These are phyloP conservation scores for Cryptoblepharus egeriae DNA, from an alignment of 2,797 vertebrate species.

Conservation along the genomic window DNA sequence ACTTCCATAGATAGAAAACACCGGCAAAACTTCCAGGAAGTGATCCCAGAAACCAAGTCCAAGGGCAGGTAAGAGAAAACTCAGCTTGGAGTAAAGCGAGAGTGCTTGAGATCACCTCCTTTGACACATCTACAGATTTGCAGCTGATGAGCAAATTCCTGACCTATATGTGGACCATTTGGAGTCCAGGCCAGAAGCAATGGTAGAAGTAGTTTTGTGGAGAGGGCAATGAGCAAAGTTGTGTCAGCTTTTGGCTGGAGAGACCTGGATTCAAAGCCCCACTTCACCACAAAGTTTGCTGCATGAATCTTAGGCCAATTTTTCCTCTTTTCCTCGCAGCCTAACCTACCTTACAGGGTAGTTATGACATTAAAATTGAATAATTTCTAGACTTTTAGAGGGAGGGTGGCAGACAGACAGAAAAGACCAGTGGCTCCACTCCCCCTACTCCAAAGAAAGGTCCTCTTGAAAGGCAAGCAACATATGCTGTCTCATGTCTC, in stretches of 20 bases:
- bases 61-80: conserved; percentile 55
- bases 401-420: background rate
- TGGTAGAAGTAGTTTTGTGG: background rate
- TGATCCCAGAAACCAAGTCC: rapidly evolving
- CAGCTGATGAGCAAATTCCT: background rate
- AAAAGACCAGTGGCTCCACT: too few relatives aligned
- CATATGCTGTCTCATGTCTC: too few relatives aligned
- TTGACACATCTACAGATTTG: rapidly evolving
- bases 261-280: too few relatives aligned
- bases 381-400: background rate
- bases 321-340: background rate
- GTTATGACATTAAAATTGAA: background rate
- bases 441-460: too few relatives aligned
- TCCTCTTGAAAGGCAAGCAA: too few relatives aligned
- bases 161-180: background rate
- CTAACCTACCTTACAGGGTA: too few relatives aligned
- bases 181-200: background rate
- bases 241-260: background rate
- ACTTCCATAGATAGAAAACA: rapidly evolving
- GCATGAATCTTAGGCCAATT: background rate
- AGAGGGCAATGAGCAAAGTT: background rate
- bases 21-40: rapidly evolving
- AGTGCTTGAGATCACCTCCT: background rate
- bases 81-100: rapidly evolving
- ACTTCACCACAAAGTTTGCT: background rate